phyloP scores from a whole-genome alignment of 2,797 vertebrate species.

The Myripristis jacobus region DNA sequence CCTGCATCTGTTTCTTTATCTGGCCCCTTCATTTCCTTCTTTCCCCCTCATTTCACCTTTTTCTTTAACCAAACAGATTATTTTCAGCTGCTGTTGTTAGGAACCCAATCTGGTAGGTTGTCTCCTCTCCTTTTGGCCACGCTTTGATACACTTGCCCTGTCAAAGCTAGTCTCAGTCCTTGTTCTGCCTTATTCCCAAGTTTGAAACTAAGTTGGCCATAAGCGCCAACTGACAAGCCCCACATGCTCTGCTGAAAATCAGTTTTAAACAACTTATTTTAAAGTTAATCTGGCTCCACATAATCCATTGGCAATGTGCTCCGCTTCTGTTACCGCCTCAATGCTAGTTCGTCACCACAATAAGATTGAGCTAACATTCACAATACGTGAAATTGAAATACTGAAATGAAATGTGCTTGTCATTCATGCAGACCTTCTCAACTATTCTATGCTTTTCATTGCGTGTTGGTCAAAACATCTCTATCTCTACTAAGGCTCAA shows the following conservation, averaged over 20 bases:
- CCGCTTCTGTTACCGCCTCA: conserved; percentile 35
- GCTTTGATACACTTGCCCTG: conserved; percentile 32
- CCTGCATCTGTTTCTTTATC: conserved; percentile 40
- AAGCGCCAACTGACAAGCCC: conserved; percentile 22
- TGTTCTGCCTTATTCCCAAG: conserved; percentile 37
- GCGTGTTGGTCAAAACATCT: conserved; percentile 43
- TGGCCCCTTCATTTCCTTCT: conserved; percentile 33
- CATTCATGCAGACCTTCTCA: conserved; percentile 30
- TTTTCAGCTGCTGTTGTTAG: conserved; percentile 53
- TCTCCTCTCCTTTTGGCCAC: conserved; percentile 38
- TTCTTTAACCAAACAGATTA: conserved; percentile 48
- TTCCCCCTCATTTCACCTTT: conserved; percentile 48
- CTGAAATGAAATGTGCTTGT: conserved; percentile 40
- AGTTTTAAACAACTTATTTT: conserved; percentile 33
- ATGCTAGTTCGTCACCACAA: conserved; percentile 17
- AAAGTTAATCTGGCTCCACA: conserved; percentile 18
- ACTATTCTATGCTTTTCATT: conserved; percentile 29
- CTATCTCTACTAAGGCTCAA: conserved; percentile 22
- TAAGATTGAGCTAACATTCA: conserved; percentile 17
- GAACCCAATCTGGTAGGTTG: conserved; percentile 37
- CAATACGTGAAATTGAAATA: conserved; percentile 24
- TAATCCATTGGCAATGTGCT: conserved; percentile 31
- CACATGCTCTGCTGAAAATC: conserved; percentile 16
- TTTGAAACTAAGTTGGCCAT: conserved; percentile 34
- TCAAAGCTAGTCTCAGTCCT: conserved; percentile 22